These are phyloP conservation scores for Alligator mississippiensis DNA, from an alignment of 2,113 vertebrate species.

Conservation along the genomic window DNA sequence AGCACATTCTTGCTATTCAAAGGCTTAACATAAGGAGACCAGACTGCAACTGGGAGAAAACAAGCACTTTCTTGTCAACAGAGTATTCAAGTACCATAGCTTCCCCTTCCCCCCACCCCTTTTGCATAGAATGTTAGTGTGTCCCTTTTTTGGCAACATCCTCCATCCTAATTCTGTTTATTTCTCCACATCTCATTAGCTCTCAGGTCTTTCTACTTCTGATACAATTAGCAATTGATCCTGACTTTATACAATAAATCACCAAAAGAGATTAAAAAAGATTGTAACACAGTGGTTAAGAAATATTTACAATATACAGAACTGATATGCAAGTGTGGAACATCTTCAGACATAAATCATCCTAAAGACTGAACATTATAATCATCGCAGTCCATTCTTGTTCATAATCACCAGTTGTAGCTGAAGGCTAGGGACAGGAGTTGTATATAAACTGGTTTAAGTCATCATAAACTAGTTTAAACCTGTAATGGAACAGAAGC, in stretches of 20 bases:
- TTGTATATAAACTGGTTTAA: no score
- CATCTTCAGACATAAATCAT: not conserved
- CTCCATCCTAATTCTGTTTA: not conserved
- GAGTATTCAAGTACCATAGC: conserved; percentile 9
- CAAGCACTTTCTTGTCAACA: not conserved
- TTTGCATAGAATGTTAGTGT: not conserved
- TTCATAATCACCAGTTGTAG: not conserved
- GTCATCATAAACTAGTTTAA: no score
- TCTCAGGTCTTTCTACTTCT: not conserved
- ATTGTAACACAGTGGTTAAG: not conserved
- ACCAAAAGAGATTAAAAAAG: not conserved
- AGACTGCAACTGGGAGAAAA: not conserved
- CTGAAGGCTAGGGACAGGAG: no score
- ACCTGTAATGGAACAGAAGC: no score
- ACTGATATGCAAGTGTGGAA: not conserved
- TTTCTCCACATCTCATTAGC: not conserved
- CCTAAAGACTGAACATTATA: not conserved
- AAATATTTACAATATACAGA: not conserved
- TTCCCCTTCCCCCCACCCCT: not conserved
- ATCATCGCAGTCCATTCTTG: not conserved
- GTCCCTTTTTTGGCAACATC: not conserved
- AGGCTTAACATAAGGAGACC: conserved; percentile 55
- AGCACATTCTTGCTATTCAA: not conserved
- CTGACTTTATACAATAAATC: not conserved
- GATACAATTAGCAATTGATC: not conserved